A percentile compares a stretch with the other conserved stretches of the same genome.
Conservation (phyloP, 2,888 invertebrate genomes). For the Mythimna lalbum region DNA sequence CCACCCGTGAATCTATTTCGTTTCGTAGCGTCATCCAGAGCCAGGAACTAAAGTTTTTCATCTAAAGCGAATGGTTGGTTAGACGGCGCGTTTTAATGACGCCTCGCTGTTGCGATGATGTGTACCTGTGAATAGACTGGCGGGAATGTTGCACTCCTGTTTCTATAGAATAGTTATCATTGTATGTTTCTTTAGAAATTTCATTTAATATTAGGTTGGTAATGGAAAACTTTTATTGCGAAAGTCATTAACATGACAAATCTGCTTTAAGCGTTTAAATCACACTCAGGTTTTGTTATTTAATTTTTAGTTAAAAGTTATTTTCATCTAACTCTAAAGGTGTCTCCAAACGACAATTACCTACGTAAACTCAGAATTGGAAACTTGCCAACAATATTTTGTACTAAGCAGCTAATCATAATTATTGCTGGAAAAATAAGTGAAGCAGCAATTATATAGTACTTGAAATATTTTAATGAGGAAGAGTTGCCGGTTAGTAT, state of each 20-base stretch:
- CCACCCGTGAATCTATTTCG: slow-evolving; percentile 81
- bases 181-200: slow-evolving; percentile 17
- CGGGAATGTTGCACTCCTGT: slow-evolving; percentile 30
- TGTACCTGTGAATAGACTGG: slow-evolving; percentile 45
- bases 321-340: not conserved
- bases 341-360: slow-evolving; percentile 7
- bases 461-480: too few relatives aligned
- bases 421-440: too few relatives aligned
- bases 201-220: slow-evolving; percentile 2
- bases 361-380: not conserved
- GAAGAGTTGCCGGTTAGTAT: too few relatives aligned
- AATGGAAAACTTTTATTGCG: slow-evolving; percentile 7
- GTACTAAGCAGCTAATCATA: too few relatives aligned
- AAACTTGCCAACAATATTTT: too few relatives aligned
- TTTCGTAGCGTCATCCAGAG: slow-evolving; percentile 58
- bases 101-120: slow-evolving; percentile 33
- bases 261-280: not conserved
- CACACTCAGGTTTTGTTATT: not conserved
- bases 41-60: slow-evolving; percentile 60
- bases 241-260: not conserved
- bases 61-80: slow-evolving; percentile 55
- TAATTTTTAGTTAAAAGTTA: not conserved
- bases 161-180: slow-evolving; percentile 12
- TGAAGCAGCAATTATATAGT: too few relatives aligned
- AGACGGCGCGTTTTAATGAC: slow-evolving; percentile 46